Conservation (phyloP, 2,888 invertebrate species). For the Hypolimnas misippus region DNA sequence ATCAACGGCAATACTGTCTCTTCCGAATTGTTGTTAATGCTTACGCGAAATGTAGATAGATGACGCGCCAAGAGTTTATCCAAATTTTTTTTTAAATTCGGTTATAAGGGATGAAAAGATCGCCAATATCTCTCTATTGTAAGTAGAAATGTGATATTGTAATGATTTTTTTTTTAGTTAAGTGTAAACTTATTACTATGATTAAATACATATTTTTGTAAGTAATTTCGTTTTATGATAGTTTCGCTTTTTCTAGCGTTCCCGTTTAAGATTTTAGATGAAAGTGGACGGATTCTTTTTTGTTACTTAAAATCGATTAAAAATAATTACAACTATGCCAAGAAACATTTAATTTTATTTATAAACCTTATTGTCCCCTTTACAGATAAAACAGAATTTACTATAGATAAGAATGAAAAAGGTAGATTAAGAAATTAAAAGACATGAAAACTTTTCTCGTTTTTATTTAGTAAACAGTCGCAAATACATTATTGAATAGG, state of each 20-base stretch:
- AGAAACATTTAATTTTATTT: slow-evolving; percentile 72
- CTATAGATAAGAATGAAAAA: not conserved
- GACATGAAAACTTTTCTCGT: slow-evolving; percentile 43
- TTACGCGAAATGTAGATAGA: slow-evolving; percentile 47
- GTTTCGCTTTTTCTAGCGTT: slow-evolving; percentile 79
- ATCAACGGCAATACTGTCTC: slow-evolving; percentile 74
- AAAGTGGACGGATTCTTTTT: slow-evolving; percentile 76
- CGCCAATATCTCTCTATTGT: slow-evolving; percentile 84
- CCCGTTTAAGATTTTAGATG: slow-evolving; percentile 78
- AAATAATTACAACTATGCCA: slow-evolving; percentile 83
- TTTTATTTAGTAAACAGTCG: slow-evolving; percentile 82
- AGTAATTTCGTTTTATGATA: slow-evolving; percentile 78
- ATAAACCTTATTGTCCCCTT: slow-evolving; percentile 35
- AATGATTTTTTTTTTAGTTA: slow-evolving; percentile 76
- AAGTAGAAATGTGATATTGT: slow-evolving; percentile 85
- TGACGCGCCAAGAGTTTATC: slow-evolving; percentile 54
- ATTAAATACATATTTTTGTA: slow-evolving; percentile 81
- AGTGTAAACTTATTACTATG: slow-evolving; percentile 78
- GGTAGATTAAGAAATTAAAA: slow-evolving; percentile 20
- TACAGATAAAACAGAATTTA: slow-evolving; percentile 2
- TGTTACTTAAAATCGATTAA: slow-evolving; percentile 84
- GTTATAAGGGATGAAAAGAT: slow-evolving; percentile 62
- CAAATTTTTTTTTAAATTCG: slow-evolving; percentile 59
- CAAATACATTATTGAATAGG: slow-evolving; percentile 75
- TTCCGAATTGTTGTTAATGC: slow-evolving; percentile 76